A percentile compares a stretch with the other conserved stretches of the same genome.
Conservation (phyloP, 2,113 vertebrate species). For the Percopsis transmontana region DNA sequence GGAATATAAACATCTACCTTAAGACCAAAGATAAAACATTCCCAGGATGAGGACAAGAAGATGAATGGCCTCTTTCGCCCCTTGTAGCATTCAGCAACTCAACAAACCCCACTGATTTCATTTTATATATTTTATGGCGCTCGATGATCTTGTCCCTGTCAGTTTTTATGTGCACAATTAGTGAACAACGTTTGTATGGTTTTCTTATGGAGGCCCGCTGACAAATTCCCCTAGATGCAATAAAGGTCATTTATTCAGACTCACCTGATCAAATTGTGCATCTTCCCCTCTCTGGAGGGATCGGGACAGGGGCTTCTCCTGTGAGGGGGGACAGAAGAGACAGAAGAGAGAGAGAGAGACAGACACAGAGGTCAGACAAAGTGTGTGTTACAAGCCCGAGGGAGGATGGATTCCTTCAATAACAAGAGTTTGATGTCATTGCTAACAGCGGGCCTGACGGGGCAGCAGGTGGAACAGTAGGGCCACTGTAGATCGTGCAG, state of each 20-base stretch:
- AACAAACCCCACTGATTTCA: no score
- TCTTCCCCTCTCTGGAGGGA: constrained; percentile 99
- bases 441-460: not conserved
- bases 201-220: no score
- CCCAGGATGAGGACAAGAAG: no score
- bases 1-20: no score
- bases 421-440: constrained; percentile 1
- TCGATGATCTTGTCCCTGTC: no score
- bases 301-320: constrained; percentile 97
- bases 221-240: no score
- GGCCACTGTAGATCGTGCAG: not conserved
- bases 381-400: not conserved
- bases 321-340: constrained; percentile 3
- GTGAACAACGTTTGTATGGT: no score
- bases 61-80: no score
- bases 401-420: constrained; percentile 5
- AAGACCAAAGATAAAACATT: no score
- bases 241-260: constrained; percentile 13
- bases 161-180: no score
- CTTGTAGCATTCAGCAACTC: no score
- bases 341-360: not conserved
- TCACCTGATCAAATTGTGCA: constrained; percentile 99
- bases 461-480: not conserved
- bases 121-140: no score
- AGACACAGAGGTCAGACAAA: constrained; percentile 2